phyloP scores from a whole-genome alignment of 1,140 invertebrate genomes.

The Radopholus similis region DNA sequence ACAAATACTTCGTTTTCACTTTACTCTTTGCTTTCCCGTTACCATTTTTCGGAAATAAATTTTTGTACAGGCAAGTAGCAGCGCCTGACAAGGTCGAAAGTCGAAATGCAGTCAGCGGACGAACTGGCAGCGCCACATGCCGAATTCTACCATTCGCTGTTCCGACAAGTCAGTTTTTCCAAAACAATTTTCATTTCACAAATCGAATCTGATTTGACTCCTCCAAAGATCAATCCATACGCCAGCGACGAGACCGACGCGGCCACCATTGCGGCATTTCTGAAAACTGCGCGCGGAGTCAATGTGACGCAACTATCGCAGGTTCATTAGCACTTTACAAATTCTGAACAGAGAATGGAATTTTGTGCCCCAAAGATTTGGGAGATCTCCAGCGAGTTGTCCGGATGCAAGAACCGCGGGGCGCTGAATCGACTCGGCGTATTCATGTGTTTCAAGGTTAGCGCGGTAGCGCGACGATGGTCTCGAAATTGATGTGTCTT shows the following conservation, averaged over 20 bases:
- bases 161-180: constrained; percentile 1
- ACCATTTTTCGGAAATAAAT: too few relatives aligned
- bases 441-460: constrained; percentile 18
- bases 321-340: too few relatives aligned
- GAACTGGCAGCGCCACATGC: background rate
- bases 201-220: background rate
- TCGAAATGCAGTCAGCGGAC: constrained; percentile 5
- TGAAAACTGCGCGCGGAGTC: constrained; percentile 6
- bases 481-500: background rate
- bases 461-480: background rate
- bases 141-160: background rate
- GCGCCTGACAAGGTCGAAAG: too few relatives aligned
- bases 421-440: constrained; percentile 6
- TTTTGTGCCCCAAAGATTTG: background rate
- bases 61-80: too few relatives aligned
- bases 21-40: too few relatives aligned
- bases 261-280: background rate
- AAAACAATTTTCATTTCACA: background rate
- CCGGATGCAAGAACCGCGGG: constrained; percentile 6
- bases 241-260: background rate
- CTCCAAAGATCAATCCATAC: background rate
- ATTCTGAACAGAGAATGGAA: background rate
- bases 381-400: background rate
- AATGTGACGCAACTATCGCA: constrained; percentile 6
- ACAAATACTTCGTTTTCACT: background rate